Conservation (phyloP, 2,888 invertebrate species). For the Leptothorax acervorum region DNA sequence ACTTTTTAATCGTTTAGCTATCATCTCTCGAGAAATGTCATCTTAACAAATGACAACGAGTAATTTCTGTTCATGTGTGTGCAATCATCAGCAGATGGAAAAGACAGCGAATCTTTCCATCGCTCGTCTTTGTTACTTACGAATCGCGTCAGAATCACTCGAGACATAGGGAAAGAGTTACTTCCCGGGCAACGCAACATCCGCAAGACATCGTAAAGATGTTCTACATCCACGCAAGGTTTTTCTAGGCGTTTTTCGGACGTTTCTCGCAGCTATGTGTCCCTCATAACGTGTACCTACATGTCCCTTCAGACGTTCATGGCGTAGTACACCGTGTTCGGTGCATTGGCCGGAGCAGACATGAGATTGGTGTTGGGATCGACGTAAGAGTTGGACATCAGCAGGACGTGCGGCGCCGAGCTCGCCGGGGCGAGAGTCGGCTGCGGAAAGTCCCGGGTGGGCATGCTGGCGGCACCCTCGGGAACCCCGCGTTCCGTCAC, state of each 20-base stretch:
- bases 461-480: constrained; percentile 91
- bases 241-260: background rate
- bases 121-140: background rate
- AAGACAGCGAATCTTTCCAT: constrained; percentile 4
- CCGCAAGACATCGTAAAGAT: background rate
- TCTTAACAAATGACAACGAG: background rate
- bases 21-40: background rate
- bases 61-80: background rate
- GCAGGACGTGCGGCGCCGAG: constrained; percentile 51
- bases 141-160: background rate
- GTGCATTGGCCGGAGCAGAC: constrained; percentile 78
- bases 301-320: constrained; percentile 92
- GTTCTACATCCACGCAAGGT: background rate
- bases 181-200: background rate
- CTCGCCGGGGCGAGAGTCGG: constrained; percentile 56
- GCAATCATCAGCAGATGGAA: background rate
- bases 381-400: constrained; percentile 69
- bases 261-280: background rate
- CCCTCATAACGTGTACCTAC: background rate
- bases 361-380: constrained; percentile 83
- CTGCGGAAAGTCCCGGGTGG: constrained; percentile 87
- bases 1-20: background rate
- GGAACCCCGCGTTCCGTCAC: constrained; percentile 90
- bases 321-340: constrained; percentile 90
- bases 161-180: background rate